Percentiles rank a stretch among this genome's conserved stretches.
phyloP scores from a whole-genome alignment of 1,140 invertebrate species.

The Magallana ariakensis region DNA sequence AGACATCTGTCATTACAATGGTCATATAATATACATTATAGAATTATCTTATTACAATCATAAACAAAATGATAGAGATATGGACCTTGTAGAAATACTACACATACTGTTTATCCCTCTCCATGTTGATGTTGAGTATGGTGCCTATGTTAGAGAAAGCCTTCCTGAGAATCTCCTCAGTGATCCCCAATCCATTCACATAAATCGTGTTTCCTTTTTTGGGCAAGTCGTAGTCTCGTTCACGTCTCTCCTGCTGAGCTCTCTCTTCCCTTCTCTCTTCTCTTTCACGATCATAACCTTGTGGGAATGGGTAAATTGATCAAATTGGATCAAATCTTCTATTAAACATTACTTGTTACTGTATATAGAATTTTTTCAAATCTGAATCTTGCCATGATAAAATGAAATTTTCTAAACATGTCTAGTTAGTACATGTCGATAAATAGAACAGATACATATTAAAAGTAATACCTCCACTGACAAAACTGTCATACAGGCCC shows the following conservation, averaged over 20 bases:
- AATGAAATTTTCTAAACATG: too few species aligned
- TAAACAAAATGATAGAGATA: too few species aligned
- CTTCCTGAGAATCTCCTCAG: conserved; percentile 90
- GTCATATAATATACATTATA: too few species aligned
- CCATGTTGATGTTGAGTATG: conserved; percentile 93
- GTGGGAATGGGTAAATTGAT: too few species aligned
- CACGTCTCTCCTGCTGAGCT: conserved; percentile 50
- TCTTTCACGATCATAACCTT: conserved; percentile 52
- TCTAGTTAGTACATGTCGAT: too few species aligned
- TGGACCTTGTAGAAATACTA: neutral
- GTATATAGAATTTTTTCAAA: too few species aligned
- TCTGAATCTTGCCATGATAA: too few species aligned
- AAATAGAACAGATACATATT: too few species aligned
- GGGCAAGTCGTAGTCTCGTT: conserved; percentile 77
- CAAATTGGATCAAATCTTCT: too few species aligned
- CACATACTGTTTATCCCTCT: conserved; percentile 89
- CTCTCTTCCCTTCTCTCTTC: conserved; percentile 50
- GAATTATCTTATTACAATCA: too few species aligned
- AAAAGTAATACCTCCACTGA: conserved; percentile 81
- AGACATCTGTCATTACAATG: neutral
- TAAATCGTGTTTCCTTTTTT: conserved; percentile 91
- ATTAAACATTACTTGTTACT: too few species aligned
- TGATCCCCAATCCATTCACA: conserved; percentile 89
- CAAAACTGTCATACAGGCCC: conserved; percentile 94
- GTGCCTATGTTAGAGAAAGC: conserved; percentile 89